Base-by-base conservation (phyloP, 1,140 invertebrate species). In the Drosophila nannoptera region DNA sequence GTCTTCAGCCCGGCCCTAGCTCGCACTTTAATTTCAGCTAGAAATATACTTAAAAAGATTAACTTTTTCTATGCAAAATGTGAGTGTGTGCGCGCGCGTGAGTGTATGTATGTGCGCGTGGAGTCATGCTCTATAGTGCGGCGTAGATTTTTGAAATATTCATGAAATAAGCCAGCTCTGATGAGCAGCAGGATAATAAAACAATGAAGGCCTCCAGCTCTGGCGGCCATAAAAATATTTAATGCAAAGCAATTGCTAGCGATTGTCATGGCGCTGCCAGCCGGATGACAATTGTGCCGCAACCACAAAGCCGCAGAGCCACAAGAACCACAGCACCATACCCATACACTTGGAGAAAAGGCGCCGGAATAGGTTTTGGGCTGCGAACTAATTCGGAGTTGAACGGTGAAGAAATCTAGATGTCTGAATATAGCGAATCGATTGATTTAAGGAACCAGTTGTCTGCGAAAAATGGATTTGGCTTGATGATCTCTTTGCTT, bases 1-100 rank as follows among this genome's bases (percentile, higher is more conserved):
- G n/a, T n/a, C n/a, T n/a, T n/a, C n/a, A n/a, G n/a, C n/a, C n/a
- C n/a, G n/a, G n/a, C n/a, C n/a, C n/a, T n/a, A n/a, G n/a, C 35
- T 48, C 14, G 43, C 43, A 73, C 78, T 82, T 82, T 78, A 82
- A 83, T 83, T 75, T 70, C 61, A 75, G 56, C 54, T 38, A 59
- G 54, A 76, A 84, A 80, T 83, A 84, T 83, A 83, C 80, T 83
- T 73, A 84, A 83, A 83, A 82, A 76, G 80, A 83, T 83, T 83
- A 83, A 84, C 75, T 84, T 76, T 76, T 58, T 66, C 73, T 81
- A 81, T 78, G 78, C 78, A 73, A 82, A 76, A 73, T 59, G 55
- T 36, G 29, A 16, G 12, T 22, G 31, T 59, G 9, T 61, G n/a
- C 12, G 38, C 7, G 40, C 7, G 40, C 9, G 40, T 42, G 40